Percentiles rank a stretch among this genome's conserved stretches.
phyloP scores from a whole-genome alignment of 1,140 invertebrate genomes.

The Bursaphelenchus mucronatus region DNA sequence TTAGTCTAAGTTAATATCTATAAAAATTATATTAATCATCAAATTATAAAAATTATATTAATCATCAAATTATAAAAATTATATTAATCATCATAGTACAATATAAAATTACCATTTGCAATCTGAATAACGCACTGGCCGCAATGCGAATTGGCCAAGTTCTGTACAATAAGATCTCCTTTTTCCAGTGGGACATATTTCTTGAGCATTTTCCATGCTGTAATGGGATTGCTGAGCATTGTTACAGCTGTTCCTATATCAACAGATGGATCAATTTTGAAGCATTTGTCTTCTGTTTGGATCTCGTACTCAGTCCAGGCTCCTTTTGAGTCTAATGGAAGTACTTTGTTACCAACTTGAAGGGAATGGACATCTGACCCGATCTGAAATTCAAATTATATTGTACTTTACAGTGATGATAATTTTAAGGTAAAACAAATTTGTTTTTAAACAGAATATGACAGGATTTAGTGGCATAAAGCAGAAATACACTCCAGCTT shows the following conservation, averaged over 20 bases:
- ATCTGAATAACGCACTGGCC: conserved; percentile 88
- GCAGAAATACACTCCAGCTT: neutral
- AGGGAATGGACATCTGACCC: conserved; percentile 67
- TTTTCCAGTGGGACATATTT: conserved; percentile 77
- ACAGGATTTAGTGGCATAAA: too few species aligned
- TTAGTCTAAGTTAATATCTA: too few species aligned
- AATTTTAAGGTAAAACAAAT: neutral
- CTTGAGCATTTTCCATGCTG: conserved; percentile 90
- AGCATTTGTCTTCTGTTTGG: conserved; percentile 67
- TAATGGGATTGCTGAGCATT: conserved; percentile 84
- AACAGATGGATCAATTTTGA: conserved; percentile 62
- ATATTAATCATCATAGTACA: too few species aligned
- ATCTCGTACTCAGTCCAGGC: conserved; percentile 76
- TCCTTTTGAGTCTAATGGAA: conserved; percentile 72
- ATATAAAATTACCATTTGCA: conserved; percentile 65
- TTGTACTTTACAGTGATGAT: conserved; percentile 4
- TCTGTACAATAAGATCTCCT: conserved; percentile 86
- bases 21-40: too few species aligned
- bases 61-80: too few species aligned
- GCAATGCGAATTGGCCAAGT: conserved; percentile 91
- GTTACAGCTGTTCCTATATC: conserved; percentile 23
- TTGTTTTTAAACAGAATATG: too few species aligned
- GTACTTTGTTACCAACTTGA: conserved; percentile 74
- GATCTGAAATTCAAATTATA: conserved; percentile 29
- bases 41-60: too few species aligned